Base-by-base conservation (phyloP, 2,797 vertebrate genomes). In the Alosa sapidissima region DNA sequence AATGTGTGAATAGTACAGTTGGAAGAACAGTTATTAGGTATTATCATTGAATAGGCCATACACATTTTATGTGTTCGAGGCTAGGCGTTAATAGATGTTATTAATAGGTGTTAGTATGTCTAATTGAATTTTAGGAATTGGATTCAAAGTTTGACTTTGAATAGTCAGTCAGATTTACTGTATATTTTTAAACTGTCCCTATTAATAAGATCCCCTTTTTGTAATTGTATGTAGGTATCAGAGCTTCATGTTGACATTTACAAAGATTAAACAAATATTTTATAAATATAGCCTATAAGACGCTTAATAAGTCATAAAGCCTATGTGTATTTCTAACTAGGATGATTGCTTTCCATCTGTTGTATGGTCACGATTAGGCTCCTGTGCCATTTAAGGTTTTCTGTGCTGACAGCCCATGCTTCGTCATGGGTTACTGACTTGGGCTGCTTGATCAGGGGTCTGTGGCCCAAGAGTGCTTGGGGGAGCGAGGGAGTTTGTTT, bases 401-500 rank as follows among this genome's bases (percentile, higher is more conserved):
- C 68, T 45, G 0, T 33, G 16, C 41, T 75, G 13, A 36, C 72
- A 78, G 72, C 19, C 14, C 72, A 41, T 14, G 28, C 33, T 28
- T 14, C 1, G 33, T 72, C 24, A 72, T 36, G 65, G 33, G 65
- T 13, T 13, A 68, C 3, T 52, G 8, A 52, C 58, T 62, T 24
- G 58, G 58, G 60, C 68, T 14, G 72, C 16, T 16, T 47, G 36
- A 45, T 19, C 41, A 21, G 72, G 72, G 41, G 72, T 45, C 68
- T 8, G 72, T 45, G 72, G 72, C 41, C 72, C 45, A 33, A 58
- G 78, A 78, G 81, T 11, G 47, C 48, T 45, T 9, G 3, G 16
- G 58, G 51, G 3, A 78, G 14, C n/a, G 13, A 49, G 83, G 19
- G 19, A 58, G 55, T 78, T 78, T 78, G 72, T 87, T 84, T 84